These are phyloP conservation scores for Coenonympha glycerion DNA, from an alignment of 2,888 invertebrate genomes.

Conservation along the genomic window DNA sequence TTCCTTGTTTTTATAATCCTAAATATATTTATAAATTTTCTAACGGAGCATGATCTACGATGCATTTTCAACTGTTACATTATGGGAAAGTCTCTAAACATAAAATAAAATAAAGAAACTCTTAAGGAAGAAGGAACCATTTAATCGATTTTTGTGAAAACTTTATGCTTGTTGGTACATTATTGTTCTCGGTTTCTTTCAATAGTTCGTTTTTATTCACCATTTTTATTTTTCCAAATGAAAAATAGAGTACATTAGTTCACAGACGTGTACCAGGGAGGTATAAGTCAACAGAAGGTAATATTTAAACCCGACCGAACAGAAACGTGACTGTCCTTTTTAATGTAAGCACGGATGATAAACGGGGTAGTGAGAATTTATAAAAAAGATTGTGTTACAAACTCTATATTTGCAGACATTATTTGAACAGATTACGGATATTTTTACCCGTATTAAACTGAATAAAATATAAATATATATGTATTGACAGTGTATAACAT, in stretches of 20 bases:
- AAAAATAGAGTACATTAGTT: conserved; percentile 30
- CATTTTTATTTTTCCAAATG: conserved; percentile 9
- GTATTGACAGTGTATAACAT: too few relatives aligned
- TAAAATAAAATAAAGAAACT: background rate
- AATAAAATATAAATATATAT: too few relatives aligned
- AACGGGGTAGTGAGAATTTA: conserved; percentile 5
- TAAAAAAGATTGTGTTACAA: background rate
- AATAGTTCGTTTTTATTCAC: too few relatives aligned
- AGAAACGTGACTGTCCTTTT: conserved; percentile 34
- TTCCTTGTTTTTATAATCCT: background rate
- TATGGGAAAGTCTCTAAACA: too few relatives aligned
- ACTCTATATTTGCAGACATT: background rate
- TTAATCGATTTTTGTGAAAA: too few relatives aligned
- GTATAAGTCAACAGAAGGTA: conserved; percentile 34
- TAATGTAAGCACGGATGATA: conserved; percentile 18
- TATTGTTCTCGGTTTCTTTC: too few relatives aligned
- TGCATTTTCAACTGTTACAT: too few relatives aligned
- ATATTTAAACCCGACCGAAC: conserved; percentile 40
- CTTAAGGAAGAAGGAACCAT: too few relatives aligned
- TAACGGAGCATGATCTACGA: too few relatives aligned
- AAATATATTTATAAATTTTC: background rate
- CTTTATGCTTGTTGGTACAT: too few relatives aligned
- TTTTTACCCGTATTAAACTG: too few relatives aligned
- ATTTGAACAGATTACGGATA: background rate
- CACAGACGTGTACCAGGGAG: conserved; percentile 30